Evolutionary conservation across 2,888 invertebrate genomes (phyloP).

Genomic region (Drosophila bunnanda): DNA sequence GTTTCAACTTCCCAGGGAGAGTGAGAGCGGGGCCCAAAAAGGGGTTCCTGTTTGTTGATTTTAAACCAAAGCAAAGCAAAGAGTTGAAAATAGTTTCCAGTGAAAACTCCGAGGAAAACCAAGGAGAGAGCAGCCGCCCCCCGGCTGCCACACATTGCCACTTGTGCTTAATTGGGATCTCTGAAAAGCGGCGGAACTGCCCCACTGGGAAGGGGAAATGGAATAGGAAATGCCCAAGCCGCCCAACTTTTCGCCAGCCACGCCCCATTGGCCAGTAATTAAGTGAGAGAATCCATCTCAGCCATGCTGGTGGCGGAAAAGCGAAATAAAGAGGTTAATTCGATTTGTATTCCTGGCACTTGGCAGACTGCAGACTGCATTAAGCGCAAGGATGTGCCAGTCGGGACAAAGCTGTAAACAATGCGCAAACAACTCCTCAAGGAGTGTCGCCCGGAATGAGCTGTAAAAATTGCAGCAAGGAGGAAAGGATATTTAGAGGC

Average conservation of each 20-base stretch:
- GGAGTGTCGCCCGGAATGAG: constrained; percentile 69
- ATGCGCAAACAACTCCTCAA: constrained; percentile 59
- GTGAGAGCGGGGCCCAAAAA: not conserved
- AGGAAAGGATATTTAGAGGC: constrained; percentile 66
- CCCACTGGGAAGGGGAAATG: not conserved
- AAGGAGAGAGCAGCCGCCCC: not conserved
- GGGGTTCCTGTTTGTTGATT: constrained; percentile 59
- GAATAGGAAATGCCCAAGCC: constrained; percentile 15
- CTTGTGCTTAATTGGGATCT: constrained; percentile 55
- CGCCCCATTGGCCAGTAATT: constrained; percentile 41
- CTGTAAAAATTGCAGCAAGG: constrained; percentile 54
- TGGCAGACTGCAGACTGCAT: constrained; percentile 50
- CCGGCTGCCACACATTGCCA: constrained; percentile 7
- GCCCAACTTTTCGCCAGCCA: constrained; percentile 33
- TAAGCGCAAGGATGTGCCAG: constrained; percentile 39
- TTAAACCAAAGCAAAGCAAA: constrained; percentile 27
- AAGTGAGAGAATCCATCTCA: constrained; percentile 1
- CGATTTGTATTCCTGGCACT: constrained; percentile 75
- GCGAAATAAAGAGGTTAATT: constrained; percentile 56
- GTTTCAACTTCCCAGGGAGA: constrained; percentile 61
- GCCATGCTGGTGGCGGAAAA: not conserved
- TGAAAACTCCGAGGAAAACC: constrained; percentile 42
- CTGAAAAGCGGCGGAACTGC: not conserved
- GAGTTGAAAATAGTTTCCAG: constrained; percentile 68
- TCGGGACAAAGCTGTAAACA: constrained; percentile 60